Evolutionary conservation across 2,113 vertebrate genomes (phyloP).

Genomic region (Heloderma charlesbogerti): DNA sequence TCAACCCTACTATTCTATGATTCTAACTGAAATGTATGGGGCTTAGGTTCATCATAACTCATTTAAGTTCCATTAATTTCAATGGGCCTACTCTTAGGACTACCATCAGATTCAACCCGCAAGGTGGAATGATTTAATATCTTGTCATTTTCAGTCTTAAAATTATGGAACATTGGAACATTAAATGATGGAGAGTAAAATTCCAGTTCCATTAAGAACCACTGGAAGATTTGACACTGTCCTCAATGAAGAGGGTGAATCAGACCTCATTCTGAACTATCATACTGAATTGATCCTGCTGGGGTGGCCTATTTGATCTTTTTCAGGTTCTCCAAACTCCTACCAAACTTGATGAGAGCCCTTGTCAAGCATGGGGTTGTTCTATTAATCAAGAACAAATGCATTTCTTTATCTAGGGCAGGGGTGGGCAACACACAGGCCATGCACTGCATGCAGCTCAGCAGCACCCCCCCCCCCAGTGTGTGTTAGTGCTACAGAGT

Average conservation of each 20-base stretch:
- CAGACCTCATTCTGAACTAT: not conserved
- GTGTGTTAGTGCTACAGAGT: too few relatives aligned
- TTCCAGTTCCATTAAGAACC: not conserved
- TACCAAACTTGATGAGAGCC: not conserved
- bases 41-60: too few relatives aligned
- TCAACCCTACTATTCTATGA: too few relatives aligned
- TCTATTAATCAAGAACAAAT: constrained; percentile 4
- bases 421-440: too few relatives aligned
- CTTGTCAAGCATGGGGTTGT: not conserved
- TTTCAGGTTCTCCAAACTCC: not conserved
- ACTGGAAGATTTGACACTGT: not conserved
- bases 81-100: too few relatives aligned
- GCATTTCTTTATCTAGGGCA: constrained; percentile 28
- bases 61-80: too few relatives aligned
- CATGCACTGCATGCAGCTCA: too few relatives aligned
- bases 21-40: too few relatives aligned
- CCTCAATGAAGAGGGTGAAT: not conserved
- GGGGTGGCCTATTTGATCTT: not conserved
- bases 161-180: constrained; percentile 20
- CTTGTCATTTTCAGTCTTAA: constrained; percentile 24
- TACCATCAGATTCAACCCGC: too few relatives aligned
- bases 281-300: not conserved
- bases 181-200: not conserved
- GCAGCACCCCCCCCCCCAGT: too few relatives aligned
- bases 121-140: not conserved